Percentiles rank a stretch among this genome's conserved stretches.
Evolutionary conservation across 2,113 vertebrate species (phyloP).

Genomic region (Charina bottae): DNA sequence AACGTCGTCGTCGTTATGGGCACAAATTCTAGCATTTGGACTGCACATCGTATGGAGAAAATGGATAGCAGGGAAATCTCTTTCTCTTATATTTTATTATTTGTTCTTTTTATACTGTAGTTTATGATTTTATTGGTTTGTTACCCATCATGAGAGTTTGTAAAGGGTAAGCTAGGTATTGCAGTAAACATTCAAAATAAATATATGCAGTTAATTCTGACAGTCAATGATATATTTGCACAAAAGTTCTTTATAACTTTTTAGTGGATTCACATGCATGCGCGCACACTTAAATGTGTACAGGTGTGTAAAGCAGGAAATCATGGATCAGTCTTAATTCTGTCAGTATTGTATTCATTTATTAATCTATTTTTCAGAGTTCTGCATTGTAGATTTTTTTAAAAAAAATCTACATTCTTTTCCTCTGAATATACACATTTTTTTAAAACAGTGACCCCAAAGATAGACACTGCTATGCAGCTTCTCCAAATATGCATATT

Average conservation of each 20-base stretch:
- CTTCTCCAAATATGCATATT: too few species aligned
- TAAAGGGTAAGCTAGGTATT: neutral
- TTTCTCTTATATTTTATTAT: neutral
- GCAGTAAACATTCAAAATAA: neutral
- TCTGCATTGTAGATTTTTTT: neutral
- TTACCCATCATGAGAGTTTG: neutral
- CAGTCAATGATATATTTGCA: neutral
- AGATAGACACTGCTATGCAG: too few species aligned
- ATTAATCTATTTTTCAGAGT: conserved; percentile 12
- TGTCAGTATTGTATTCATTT: conserved; percentile 47
- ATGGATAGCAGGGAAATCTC: neutral
- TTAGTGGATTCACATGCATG: neutral
- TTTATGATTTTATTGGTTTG: neutral
- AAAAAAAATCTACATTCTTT: neutral
- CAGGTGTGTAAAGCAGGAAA: neutral
- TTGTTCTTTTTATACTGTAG: neutral
- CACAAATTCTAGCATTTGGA: neutral
- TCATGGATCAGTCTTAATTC: neutral
- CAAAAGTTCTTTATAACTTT: neutral
- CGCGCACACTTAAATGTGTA: neutral
- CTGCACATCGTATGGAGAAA: neutral
- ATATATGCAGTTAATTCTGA: neutral
- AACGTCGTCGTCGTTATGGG: too few species aligned
- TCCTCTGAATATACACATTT: too few species aligned
- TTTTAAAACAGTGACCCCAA: too few species aligned